A percentile compares a stretch with the other conserved stretches of the same genome.
These are phyloP conservation scores for Portevinia maculata DNA, from an alignment of 2,888 invertebrate species.

Conservation along the genomic window DNA sequence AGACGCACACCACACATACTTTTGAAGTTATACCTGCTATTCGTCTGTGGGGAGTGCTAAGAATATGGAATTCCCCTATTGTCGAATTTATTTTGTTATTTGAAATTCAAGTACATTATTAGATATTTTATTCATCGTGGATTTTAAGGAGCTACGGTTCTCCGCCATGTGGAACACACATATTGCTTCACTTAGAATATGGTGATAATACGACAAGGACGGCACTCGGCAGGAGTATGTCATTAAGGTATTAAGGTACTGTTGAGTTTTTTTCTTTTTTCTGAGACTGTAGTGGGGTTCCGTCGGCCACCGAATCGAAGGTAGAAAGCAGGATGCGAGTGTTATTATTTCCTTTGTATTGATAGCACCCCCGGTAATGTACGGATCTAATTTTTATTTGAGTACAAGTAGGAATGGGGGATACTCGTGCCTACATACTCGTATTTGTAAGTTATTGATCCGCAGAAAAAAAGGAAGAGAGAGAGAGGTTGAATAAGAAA, in stretches of 20 bases:
- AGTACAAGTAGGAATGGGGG: constrained; percentile 35
- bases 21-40: constrained; percentile 28
- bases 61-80: constrained; percentile 11
- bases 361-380: constrained; percentile 50
- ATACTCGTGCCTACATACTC: background rate
- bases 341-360: constrained; percentile 63
- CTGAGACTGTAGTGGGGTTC: constrained; percentile 17
- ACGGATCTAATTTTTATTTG: constrained; percentile 48
- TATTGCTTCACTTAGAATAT: background rate
- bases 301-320: background rate
- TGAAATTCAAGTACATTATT: constrained; percentile 68
- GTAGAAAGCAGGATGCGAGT: constrained; percentile 25
- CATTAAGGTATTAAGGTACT: constrained; percentile 64
- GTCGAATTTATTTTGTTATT: constrained; percentile 34
- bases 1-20: constrained; percentile 1
- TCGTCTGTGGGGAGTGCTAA: background rate
- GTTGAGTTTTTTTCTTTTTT: constrained; percentile 38
- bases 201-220: constrained; percentile 17
- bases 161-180: background rate
- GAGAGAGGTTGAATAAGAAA: background rate
- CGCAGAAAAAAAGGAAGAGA: background rate
- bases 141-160: constrained; percentile 1
- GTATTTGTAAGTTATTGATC: constrained; percentile 23
- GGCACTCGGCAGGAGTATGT: constrained; percentile 26
- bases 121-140: constrained; percentile 52